These are phyloP conservation scores for Phalera bucephala DNA, from an alignment of 2,888 invertebrate species.

Conservation along the genomic window DNA sequence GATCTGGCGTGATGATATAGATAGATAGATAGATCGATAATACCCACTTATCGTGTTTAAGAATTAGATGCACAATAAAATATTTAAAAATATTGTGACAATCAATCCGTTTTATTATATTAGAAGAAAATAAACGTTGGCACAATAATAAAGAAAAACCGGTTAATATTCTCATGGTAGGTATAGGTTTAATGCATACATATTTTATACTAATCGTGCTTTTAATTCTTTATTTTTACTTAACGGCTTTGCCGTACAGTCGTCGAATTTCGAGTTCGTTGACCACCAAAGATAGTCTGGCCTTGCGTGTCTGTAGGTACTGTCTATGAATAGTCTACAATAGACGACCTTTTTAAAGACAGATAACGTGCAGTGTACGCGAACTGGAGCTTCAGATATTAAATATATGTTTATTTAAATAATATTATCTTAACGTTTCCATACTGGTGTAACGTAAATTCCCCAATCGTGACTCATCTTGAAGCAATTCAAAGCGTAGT, in stretches of 20 bases:
- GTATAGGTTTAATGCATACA: not conserved
- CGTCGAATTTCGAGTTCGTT: constrained; percentile 54
- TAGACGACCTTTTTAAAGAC: constrained; percentile 24
- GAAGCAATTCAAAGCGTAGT: constrained; percentile 37
- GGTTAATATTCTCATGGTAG: no score
- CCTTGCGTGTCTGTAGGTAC: constrained; percentile 47
- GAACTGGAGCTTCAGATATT: constrained; percentile 11
- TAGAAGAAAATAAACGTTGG: no score
- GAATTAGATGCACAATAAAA: no score
- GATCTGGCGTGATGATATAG: no score
- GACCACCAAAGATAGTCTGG: constrained; percentile 65
- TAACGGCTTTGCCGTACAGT: constrained; percentile 47
- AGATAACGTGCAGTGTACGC: not conserved
- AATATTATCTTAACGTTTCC: constrained; percentile 3
- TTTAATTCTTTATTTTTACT: constrained; percentile 39
- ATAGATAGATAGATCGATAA: no score
- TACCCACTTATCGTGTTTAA: no score
- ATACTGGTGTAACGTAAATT: constrained; percentile 26
- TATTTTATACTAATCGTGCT: constrained; percentile 26
- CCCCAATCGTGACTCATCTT: constrained; percentile 30
- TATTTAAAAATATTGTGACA: no score
- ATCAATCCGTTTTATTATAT: no score
- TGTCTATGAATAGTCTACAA: constrained; percentile 50
- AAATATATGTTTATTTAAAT: constrained; percentile 4
- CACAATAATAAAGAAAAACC: no score